A percentile compares a stretch with the other conserved stretches of the same genome.
These are phyloP conservation scores for Thunnus albacares DNA, from an alignment of 2,797 vertebrate species.

Conservation along the genomic window DNA sequence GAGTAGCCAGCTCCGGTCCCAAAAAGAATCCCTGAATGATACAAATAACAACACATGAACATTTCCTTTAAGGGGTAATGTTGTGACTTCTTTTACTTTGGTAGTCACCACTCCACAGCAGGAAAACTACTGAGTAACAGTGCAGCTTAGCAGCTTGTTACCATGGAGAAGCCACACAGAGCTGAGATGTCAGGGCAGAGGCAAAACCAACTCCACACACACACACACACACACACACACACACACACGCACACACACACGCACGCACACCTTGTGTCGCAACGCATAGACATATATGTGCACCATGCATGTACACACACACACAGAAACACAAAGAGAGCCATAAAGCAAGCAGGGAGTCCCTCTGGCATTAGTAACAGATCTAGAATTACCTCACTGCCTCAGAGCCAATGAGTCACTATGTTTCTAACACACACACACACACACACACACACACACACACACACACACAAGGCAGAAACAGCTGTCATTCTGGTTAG, in stretches of 20 bases:
- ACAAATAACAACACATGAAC: slow-evolving; percentile 4
- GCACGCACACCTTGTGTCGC: not conserved
- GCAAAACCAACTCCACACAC: slow-evolving; percentile 22
- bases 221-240: slow-evolving; percentile 29
- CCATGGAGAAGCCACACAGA: slow-evolving; percentile 65
- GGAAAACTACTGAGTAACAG: slow-evolving; percentile 48
- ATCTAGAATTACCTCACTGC: slow-evolving; percentile 74
- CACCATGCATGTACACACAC: slow-evolving; percentile 9
- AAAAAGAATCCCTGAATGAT: slow-evolving; percentile 12
- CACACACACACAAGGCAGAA: slow-evolving; percentile 17
- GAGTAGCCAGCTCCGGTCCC: not conserved
- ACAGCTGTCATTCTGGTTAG: slow-evolving; percentile 56
- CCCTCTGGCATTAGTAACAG: slow-evolving; percentile 71
- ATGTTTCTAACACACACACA: not conserved
- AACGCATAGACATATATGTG: too few species aligned
- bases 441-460: slow-evolving; percentile 5
- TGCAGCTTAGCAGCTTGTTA: slow-evolving; percentile 57
- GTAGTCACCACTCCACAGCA: slow-evolving; percentile 33
- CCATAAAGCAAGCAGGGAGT: slow-evolving; percentile 61
- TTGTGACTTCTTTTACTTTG: slow-evolving; percentile 16
- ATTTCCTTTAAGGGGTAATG: slow-evolving; percentile 29
- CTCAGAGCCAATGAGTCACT: slow-evolving; percentile 60
- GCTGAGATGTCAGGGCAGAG: slow-evolving; percentile 41
- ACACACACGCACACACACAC: slow-evolving; percentile 17
- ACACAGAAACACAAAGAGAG: slow-evolving; percentile 27